These are phyloP conservation scores for Phylloscopus whistleri DNA, from an alignment of 2,113 vertebrate species.

Conservation along the genomic window DNA sequence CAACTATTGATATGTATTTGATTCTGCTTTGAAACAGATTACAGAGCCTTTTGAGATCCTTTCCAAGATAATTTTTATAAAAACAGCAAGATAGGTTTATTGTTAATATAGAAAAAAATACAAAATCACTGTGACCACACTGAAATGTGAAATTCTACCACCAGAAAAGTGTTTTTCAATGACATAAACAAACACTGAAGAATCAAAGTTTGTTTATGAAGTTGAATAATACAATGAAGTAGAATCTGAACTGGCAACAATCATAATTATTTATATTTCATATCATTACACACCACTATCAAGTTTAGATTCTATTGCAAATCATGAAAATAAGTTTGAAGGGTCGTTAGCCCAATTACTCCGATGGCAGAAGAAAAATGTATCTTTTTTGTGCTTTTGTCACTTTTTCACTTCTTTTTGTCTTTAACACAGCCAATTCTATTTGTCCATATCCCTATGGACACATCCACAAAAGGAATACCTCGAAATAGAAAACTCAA, in stretches of 20 bases:
- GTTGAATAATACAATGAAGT: background rate
- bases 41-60: background rate
- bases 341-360: background rate
- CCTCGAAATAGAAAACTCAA: background rate
- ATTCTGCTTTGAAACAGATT: background rate
- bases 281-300: too few species aligned
- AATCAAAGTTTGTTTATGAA: background rate
- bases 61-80: background rate
- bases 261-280: background rate
- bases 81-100: background rate
- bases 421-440: background rate
- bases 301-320: background rate
- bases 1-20: background rate
- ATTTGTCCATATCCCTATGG: background rate
- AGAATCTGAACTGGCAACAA: background rate
- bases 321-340: background rate
- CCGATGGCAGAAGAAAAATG: background rate
- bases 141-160: background rate
- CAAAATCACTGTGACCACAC: background rate
- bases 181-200: background rate
- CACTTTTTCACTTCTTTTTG: background rate
- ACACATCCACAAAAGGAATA: background rate
- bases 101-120: background rate
- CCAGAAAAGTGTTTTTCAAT: background rate
- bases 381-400: background rate